A percentile compares a stretch with the other conserved stretches of the same genome.
These are phyloP conservation scores for Lacerta viridis DNA, from an alignment of 2,797 vertebrate genomes.

Conservation along the genomic window DNA sequence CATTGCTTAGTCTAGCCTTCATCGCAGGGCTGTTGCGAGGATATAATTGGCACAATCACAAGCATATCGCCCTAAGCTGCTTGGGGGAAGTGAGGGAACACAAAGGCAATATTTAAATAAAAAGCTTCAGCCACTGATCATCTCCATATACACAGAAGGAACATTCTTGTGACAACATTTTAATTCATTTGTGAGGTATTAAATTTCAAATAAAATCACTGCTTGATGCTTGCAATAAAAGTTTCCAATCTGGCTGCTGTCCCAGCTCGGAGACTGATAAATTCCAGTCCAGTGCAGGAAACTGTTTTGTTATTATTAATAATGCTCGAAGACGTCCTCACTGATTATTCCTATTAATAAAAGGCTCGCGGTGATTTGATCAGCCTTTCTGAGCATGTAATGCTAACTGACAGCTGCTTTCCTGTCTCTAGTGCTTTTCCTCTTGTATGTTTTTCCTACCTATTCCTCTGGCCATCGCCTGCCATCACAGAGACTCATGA, in stretches of 20 bases:
- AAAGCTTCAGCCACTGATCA: not conserved
- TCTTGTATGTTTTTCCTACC: slow-evolving; percentile 34
- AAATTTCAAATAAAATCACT: not conserved
- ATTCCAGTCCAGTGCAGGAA: slow-evolving; percentile 70
- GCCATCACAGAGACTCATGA: slow-evolving; percentile 25
- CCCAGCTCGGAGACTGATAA: slow-evolving; percentile 55
- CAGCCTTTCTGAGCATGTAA: slow-evolving; percentile 65
- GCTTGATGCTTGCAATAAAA: slow-evolving; percentile 26
- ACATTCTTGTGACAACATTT: not conserved
- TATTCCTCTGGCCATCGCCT: not conserved
- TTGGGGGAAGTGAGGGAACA: not conserved
- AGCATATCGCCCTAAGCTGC: not conserved
- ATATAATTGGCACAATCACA: not conserved
- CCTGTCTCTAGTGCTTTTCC: slow-evolving; percentile 71
- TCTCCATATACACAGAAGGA: not conserved
- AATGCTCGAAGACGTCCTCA: slow-evolving; percentile 54
- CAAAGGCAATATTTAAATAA: not conserved
- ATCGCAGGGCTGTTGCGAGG: not conserved
- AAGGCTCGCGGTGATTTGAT: slow-evolving; percentile 71
- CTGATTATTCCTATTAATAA: slow-evolving; percentile 66
- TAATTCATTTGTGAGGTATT: too few relatives aligned
- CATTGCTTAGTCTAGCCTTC: not conserved
- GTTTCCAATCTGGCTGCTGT: slow-evolving; percentile 53
- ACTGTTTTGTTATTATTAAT: slow-evolving; percentile 69
- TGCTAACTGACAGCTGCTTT: slow-evolving; percentile 75